These are phyloP conservation scores for Lysiphlebus fabarum DNA, from an alignment of 1,140 invertebrate genomes.

Conservation along the genomic window DNA sequence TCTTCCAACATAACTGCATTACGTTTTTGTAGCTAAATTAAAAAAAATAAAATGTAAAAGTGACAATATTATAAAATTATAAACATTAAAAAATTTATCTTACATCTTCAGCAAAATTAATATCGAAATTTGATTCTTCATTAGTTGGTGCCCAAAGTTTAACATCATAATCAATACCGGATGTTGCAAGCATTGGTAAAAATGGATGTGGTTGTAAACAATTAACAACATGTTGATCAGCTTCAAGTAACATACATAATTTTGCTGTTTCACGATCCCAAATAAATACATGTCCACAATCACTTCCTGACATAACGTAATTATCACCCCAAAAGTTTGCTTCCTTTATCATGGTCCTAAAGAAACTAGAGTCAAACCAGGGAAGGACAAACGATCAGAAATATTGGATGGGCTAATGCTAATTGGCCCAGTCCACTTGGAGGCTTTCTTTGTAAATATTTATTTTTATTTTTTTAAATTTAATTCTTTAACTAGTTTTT, in stretches of 20 bases:
- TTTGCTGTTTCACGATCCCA: constrained; percentile 66
- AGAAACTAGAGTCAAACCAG: constrained; percentile 53
- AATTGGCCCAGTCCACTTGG: constrained; percentile 50
- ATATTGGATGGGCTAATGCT: constrained; percentile 45
- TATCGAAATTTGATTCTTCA: constrained; percentile 63
- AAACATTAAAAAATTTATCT: constrained; percentile 30
- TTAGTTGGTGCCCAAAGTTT: constrained; percentile 79
- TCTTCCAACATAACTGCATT: constrained; percentile 87
- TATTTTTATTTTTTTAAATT: too few species aligned
- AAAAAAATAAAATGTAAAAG: neutral
- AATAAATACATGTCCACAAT: constrained; percentile 78
- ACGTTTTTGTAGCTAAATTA: constrained; percentile 70
- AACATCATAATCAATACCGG: constrained; percentile 87
- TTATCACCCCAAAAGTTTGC: constrained; percentile 84
- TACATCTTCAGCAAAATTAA: constrained; percentile 69
- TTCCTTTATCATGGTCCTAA: constrained; percentile 86
- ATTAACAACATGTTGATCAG: constrained; percentile 84
- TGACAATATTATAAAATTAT: neutral
- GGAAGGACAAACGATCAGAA: constrained; percentile 47
- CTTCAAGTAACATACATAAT: constrained; percentile 76
- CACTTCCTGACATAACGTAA: constrained; percentile 81
- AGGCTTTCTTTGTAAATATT: constrained; percentile 38
- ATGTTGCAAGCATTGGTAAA: constrained; percentile 78
- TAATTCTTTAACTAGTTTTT: too few species aligned
- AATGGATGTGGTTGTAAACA: constrained; percentile 83